Evolutionary conservation across 2,888 invertebrate genomes (phyloP).

Genomic region (Troides oblongomaculatus): DNA sequence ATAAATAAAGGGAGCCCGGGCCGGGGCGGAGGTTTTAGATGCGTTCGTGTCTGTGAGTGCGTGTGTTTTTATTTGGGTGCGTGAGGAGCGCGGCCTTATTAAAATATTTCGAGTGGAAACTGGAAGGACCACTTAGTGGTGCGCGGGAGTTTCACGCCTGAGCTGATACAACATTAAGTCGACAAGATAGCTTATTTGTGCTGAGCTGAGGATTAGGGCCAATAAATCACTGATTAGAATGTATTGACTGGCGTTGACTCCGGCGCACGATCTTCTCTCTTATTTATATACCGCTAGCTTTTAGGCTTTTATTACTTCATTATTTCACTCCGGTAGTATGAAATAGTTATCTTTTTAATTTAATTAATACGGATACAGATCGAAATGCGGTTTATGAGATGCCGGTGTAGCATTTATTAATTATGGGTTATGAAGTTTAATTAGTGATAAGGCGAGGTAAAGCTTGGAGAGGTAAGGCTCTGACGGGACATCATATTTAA

Average conservation of each 20-base stretch:
- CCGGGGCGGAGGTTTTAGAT: constrained; percentile 56
- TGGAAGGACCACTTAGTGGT: constrained; percentile 80
- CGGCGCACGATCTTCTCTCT: constrained; percentile 61
- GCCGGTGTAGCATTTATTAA: constrained; percentile 45
- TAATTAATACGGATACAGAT: constrained; percentile 61
- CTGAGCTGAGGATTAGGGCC: constrained; percentile 77
- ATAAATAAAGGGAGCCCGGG: constrained; percentile 71
- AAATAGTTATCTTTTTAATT: constrained; percentile 59
- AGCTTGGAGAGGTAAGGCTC: too few relatives aligned
- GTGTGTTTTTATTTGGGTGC: constrained; percentile 78
- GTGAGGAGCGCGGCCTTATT: constrained; percentile 79
- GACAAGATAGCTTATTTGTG: constrained; percentile 81
- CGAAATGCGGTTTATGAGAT: constrained; percentile 29
- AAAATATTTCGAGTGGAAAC: constrained; percentile 81
- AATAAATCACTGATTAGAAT: constrained; percentile 81
- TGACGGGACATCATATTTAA: neutral
- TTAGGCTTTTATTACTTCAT: constrained; percentile 66
- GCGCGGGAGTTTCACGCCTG: constrained; percentile 80
- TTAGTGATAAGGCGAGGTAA: constrained; percentile 33
- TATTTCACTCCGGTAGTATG: constrained; percentile 43
- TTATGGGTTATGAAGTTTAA: constrained; percentile 42
- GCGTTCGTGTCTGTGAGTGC: constrained; percentile 61
- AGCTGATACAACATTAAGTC: constrained; percentile 79
- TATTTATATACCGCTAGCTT: constrained; percentile 68
- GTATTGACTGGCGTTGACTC: constrained; percentile 78